Base-by-base conservation (phyloP, 2,797 vertebrate species). In the Ciconia nigra region DNA sequence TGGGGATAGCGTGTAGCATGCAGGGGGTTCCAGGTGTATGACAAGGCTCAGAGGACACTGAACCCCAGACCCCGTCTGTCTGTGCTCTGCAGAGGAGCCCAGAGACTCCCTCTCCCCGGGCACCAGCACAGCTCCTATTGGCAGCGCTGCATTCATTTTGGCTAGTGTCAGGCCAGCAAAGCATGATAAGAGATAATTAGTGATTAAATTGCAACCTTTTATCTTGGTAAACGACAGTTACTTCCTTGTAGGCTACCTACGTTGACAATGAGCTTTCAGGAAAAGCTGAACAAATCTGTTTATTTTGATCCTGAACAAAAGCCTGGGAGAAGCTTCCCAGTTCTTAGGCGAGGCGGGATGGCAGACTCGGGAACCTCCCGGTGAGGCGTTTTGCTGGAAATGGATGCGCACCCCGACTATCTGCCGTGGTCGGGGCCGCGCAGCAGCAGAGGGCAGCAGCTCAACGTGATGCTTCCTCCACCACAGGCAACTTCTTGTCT, bases 381-480 rank as follows among this genome's bases (percentile, higher is more conserved):
- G 80, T 5, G 79, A 59, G 91, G 79, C 91, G 35, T 71, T 93
- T 65, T 49, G 58, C 67, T 74, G 86, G 86, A 62, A 77, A 82
- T 39, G 59, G 84, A 29, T 42, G 71, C 14, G 11, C 69, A 58
- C 49, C 39, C 39, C 5, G 0, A n/a, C 20, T 42, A 4, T 4
- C 66, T 42, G 39, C 55, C 13, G 10, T 5, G 3, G 63, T 10
- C 9, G 5, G 51, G 26, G 31, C 51, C 0, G 4, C 22, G 0
- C 29, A 79, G 95, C 97, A 95, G 94, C 93, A 95, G 96, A 97
- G 96, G 97, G 97, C 97, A 97, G 96, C 13, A 96, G 89, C 87
- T 97, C 66, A 59, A 62, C 94, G 2, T 2, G 89, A 57, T 92
- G 82, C 49, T 74, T 28, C 58, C 79, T 49, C 12, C 37, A 1